Conservation (phyloP, 2,113 vertebrate species). For the Condylura cristata region DNA sequence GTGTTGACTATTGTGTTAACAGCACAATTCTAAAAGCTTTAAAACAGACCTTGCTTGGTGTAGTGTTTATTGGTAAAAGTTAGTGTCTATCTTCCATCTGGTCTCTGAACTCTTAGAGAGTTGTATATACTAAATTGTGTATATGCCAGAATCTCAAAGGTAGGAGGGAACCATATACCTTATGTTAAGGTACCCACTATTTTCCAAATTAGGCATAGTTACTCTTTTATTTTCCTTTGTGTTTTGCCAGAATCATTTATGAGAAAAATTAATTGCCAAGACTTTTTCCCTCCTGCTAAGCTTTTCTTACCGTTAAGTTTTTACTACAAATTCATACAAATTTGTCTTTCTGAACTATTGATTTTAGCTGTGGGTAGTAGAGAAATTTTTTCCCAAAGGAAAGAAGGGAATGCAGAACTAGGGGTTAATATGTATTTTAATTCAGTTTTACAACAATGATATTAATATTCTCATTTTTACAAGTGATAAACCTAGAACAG, state of each 20-base stretch:
- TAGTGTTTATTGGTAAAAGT: background rate
- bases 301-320: background rate
- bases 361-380: background rate
- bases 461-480: background rate
- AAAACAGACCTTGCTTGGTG: background rate
- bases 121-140: background rate
- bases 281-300: background rate
- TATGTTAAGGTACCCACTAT: background rate
- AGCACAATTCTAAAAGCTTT: background rate
- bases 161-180: background rate
- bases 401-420: background rate
- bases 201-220: background rate
- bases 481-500: background rate
- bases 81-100: background rate
- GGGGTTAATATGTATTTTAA: background rate
- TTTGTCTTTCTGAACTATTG: constrained; percentile 5
- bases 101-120: background rate
- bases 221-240: background rate
- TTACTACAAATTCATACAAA: background rate
- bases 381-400: background rate
- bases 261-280: constrained; percentile 5
- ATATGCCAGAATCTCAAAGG: background rate
- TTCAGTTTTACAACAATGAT: background rate
- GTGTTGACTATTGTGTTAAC: background rate
- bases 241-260: constrained; percentile 4